phyloP scores from a whole-genome alignment of 2,113 vertebrate species.

The Gasterosteus nipponicus region DNA sequence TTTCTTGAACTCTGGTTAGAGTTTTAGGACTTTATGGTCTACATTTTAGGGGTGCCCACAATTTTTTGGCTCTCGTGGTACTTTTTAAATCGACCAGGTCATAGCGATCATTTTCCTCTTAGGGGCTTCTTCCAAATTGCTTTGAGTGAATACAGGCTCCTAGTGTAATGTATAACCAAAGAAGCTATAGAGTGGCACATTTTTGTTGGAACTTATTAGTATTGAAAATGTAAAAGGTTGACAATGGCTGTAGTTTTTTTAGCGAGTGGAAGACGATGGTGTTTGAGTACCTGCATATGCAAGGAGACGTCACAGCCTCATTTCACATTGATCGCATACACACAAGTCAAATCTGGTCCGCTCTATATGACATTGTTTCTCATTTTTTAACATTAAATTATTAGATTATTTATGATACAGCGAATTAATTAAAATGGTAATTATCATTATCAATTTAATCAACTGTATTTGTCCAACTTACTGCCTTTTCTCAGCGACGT shows the following conservation, averaged over 20 bases:
- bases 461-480: too few relatives aligned
- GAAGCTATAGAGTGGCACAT: not conserved
- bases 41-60: not conserved
- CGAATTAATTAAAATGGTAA: too few relatives aligned
- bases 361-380: not conserved
- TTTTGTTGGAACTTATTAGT: not conserved
- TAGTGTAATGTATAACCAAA: not conserved
- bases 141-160: not conserved
- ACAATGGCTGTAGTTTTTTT: not conserved
- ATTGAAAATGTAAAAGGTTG: not conserved
- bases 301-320: not conserved
- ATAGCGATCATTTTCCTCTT: not conserved
- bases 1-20: not conserved
- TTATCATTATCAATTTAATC: too few relatives aligned
- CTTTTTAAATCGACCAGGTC: too few relatives aligned
- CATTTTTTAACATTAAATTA: not conserved
- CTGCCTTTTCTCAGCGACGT: too few relatives aligned
- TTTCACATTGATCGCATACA: not conserved
- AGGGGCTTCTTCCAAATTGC: not conserved
- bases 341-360: not conserved
- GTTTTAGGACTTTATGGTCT: not conserved
- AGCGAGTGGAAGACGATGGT: not conserved
- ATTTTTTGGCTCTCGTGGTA: too few relatives aligned
- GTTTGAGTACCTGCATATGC: not conserved
- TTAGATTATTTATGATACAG: too few relatives aligned